Evolutionary conservation across 1,140 invertebrate species (phyloP), one percentile per base, ranked within the genome.

Genomic region (Hypsibius dujardini): DNA sequence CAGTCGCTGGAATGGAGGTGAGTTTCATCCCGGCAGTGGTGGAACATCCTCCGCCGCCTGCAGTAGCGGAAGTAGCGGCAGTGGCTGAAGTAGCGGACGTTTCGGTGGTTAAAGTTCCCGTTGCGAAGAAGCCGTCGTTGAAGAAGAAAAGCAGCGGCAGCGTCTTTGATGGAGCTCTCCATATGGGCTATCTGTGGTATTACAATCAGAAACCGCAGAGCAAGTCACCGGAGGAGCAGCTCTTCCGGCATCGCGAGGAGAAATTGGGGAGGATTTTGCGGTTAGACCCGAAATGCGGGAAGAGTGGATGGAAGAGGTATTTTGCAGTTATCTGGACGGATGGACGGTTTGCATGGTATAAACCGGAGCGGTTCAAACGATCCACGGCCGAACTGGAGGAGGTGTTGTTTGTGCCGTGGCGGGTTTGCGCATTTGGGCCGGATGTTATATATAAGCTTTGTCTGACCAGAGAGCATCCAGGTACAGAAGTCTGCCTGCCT

Each of bases 141-240:
- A 67, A 67, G 62, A 67, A 67, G 42, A 45, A 67, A 12, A 67
- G 62, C 42, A 15, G 62, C 12, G 45, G 42, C 42, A 12, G 3
- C 42, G 62, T 15, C 42, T 67, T 15, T 45, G 62, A 67, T 67
- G 62, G 62, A 3, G 62, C 45, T 3, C 12, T 67, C 42, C 62
- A 67, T 42, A 67, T 67, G 62, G 62, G 62, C 12, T 67, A 67
- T 42, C 12, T 67, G 3, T 67, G 62, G 62, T 45, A 67, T 42
- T 67, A 15, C 45, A 42, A 67, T 7, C 62, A 67, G 42, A 67
- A 67, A 15, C 12, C 62, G 3, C 12, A 67, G 42, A 67, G 45
- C 3, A 67, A 67, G 62, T 7, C 42, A 12, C 62, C 12, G 62
- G 62, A 67, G 45, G 62, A 67, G 42, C 42, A 7, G 3, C 12